A percentile compares a stretch with the other conserved stretches of the same genome.
Conservation (phyloP, 1,140 invertebrate species). For the Lordiphosa stackelbergi region DNA sequence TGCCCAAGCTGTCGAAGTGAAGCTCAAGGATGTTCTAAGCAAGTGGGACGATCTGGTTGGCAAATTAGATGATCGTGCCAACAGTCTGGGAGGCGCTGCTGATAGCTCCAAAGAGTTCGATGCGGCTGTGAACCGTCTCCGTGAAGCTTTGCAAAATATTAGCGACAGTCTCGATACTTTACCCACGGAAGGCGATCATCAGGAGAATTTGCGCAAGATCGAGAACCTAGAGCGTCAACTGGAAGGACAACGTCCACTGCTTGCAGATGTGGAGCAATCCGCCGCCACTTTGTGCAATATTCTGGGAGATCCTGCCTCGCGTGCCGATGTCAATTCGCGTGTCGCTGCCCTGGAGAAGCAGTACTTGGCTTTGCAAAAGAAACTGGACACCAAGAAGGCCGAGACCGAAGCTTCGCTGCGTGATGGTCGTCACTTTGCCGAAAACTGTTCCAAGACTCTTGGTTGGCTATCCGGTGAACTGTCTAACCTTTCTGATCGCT, state of each 20-base stretch:
- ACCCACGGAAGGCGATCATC: constrained; percentile 88
- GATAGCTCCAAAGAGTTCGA: constrained; percentile 94
- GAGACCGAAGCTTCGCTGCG: constrained; percentile 92
- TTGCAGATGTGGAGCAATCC: constrained; percentile 92
- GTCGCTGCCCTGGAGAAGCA: constrained; percentile 88
- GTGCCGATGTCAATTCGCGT: constrained; percentile 93
- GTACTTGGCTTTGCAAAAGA: constrained; percentile 91
- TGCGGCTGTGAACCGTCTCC: constrained; percentile 87
- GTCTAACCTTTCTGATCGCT: constrained; percentile 84
- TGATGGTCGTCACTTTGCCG: constrained; percentile 91
- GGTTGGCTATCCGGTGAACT: constrained; percentile 92
- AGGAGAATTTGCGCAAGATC: constrained; percentile 91
- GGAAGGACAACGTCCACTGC: constrained; percentile 89
- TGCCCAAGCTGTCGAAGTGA: constrained; percentile 83
- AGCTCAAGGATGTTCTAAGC: constrained; percentile 82
- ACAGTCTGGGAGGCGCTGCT: constrained; percentile 90
- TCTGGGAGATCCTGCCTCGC: constrained; percentile 92
- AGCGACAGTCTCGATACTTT: constrained; percentile 91
- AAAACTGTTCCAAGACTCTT: constrained; percentile 89
- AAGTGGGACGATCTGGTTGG: constrained; percentile 88
- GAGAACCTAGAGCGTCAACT: constrained; percentile 92
- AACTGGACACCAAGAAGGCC: constrained; percentile 91
- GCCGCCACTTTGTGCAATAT: constrained; percentile 91
- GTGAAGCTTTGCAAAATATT: constrained; percentile 89
- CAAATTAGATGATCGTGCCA: constrained; percentile 89